Percentiles rank a stretch among this genome's conserved stretches.
Evolutionary conservation across 1,140 invertebrate genomes (phyloP).

Genomic region (Drosophila hydei): DNA sequence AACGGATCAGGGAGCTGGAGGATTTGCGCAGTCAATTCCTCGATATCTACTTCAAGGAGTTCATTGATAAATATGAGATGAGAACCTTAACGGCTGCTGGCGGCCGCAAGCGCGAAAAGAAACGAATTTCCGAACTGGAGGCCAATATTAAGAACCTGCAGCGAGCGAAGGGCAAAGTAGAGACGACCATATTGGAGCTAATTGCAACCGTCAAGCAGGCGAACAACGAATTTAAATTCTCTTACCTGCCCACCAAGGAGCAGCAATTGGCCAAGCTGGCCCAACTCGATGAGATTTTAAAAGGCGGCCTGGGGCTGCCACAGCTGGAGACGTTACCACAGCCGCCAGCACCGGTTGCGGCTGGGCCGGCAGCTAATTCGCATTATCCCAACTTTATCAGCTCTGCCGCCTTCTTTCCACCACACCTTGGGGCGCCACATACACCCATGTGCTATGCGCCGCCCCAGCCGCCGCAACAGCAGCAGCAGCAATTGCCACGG

Average conservation of each 20-base stretch:
- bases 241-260: slow-evolving; percentile 82
- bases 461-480: slow-evolving; percentile 55
- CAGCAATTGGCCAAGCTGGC: slow-evolving; percentile 76
- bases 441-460: slow-evolving; percentile 75
- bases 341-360: not conserved
- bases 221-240: slow-evolving; percentile 79
- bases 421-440: slow-evolving; percentile 27
- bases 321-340: slow-evolving; percentile 10
- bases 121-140: slow-evolving; percentile 80
- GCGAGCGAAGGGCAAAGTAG: slow-evolving; percentile 78
- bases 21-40: slow-evolving; percentile 78
- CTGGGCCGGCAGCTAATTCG: not conserved
- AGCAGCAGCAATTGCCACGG: slow-evolving; percentile 58
- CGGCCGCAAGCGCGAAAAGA: slow-evolving; percentile 79
- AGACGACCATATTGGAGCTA: slow-evolving; percentile 75
- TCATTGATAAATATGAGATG: slow-evolving; percentile 76
- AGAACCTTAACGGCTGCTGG: slow-evolving; percentile 66
- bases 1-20: slow-evolving; percentile 77
- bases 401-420: slow-evolving; percentile 53
- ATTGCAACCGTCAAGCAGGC: slow-evolving; percentile 80
- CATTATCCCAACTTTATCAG: slow-evolving; percentile 48
- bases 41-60: slow-evolving; percentile 83
- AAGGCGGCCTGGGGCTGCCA: slow-evolving; percentile 17
- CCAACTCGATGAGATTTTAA: slow-evolving; percentile 62
- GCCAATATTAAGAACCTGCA: slow-evolving; percentile 80